Evolutionary conservation across 2,113 vertebrate genomes (phyloP).

Genomic region (Probosciger aterrimus): DNA sequence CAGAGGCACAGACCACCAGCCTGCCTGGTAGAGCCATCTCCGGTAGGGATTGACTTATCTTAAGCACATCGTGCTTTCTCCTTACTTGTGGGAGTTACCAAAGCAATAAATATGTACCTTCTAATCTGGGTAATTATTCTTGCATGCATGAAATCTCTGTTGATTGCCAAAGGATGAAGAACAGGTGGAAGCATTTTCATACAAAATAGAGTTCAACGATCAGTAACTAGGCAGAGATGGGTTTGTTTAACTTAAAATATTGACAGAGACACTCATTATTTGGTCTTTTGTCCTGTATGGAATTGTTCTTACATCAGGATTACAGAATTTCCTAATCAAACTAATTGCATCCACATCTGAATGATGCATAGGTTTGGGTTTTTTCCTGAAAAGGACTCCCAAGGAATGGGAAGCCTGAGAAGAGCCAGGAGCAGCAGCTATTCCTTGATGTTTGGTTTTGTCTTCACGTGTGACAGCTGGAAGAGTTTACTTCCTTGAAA

Average conservation of each 20-base stretch:
- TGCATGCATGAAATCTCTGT: not conserved
- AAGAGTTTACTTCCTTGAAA: not conserved
- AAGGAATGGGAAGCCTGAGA: not conserved
- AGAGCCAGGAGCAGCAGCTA: not conserved
- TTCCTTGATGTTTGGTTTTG: not conserved
- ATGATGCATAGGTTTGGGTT: fast-evolving
- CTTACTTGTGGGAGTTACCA: not conserved
- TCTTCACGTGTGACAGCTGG: not conserved
- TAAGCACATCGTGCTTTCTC: not conserved
- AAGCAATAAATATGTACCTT: not conserved
- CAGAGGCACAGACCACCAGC: not conserved
- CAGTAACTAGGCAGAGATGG: not conserved
- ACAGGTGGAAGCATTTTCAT: not conserved
- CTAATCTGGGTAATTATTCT: not conserved
- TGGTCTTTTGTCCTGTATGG: not conserved
- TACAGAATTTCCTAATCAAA: not conserved
- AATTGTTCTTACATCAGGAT: not conserved
- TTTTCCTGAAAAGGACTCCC: not conserved
- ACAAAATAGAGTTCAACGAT: not conserved
- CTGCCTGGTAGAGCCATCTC: not conserved
- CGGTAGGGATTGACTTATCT: not conserved
- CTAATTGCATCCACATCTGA: not conserved
- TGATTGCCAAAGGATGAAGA: not conserved
- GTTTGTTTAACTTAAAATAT: not conserved
- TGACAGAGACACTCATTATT: not conserved